Percentiles rank a stretch among this genome's conserved stretches.
phyloP scores from a whole-genome alignment of 1,140 invertebrate species.

The Neodiprion fabricii region DNA sequence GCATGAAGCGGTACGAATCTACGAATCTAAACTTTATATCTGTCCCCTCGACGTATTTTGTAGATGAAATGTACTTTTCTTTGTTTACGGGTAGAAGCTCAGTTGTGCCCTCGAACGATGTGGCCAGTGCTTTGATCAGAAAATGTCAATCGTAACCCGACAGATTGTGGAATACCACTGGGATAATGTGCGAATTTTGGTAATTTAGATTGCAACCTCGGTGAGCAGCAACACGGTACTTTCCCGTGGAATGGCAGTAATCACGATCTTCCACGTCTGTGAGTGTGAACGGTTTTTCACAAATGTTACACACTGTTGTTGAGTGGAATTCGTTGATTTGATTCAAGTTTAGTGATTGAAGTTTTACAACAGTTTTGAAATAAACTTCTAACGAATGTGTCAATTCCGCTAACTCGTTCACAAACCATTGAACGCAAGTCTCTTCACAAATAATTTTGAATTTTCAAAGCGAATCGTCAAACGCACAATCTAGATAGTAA shows the following conservation, averaged over 20 bases:
- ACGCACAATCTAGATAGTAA: no score
- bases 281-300: constrained; percentile 30
- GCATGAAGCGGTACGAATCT: constrained; percentile 33
- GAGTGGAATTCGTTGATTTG: no score
- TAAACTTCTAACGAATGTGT: no score
- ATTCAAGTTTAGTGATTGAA: no score
- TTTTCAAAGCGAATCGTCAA: no score
- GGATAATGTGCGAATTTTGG: constrained; percentile 34
- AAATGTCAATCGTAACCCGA: constrained; percentile 48
- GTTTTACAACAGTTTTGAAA: no score
- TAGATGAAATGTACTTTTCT: constrained; percentile 34
- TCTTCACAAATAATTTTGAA: no score
- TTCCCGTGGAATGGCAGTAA: constrained; percentile 41
- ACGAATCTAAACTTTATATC: constrained; percentile 28
- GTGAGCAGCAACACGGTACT: constrained; percentile 49
- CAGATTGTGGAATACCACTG: constrained; percentile 48
- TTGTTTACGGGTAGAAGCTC: constrained; percentile 29
- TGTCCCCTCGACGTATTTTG: constrained; percentile 24
- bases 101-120: constrained; percentile 28
- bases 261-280: constrained; percentile 17
- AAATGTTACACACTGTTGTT: not conserved
- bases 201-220: constrained; percentile 48
- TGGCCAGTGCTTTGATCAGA: constrained; percentile 37
- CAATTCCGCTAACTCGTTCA: no score
- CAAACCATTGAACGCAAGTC: no score